Evolutionary conservation across 2,888 invertebrate genomes (phyloP), one percentile per base, ranked within the genome.

Genomic region (Raillietiella orientalis): DNA sequence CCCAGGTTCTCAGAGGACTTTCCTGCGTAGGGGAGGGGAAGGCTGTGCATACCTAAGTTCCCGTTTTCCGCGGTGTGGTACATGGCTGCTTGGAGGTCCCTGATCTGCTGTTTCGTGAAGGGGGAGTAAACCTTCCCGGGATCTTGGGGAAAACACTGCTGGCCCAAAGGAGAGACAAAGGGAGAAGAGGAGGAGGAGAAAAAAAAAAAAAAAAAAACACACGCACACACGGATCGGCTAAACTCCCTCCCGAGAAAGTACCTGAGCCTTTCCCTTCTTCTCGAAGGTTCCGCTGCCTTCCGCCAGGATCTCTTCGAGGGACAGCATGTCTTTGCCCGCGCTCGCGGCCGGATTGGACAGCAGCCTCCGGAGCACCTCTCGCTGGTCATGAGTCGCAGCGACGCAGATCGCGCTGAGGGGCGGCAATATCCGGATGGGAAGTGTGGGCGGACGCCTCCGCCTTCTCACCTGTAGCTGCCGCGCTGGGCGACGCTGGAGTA

Each of bases 21-120:
- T n/a, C n/a, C n/a, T n/a, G n/a, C n/a, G n/a, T n/a, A n/a, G n/a
- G n/a, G n/a, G n/a, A n/a, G n/a, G 11, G 17, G 24, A 21, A 26
- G 24, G 6, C 10, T 14, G 25, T 5, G 24, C 41, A 37, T 41
- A 66, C 67, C 67, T 37, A 79, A 52, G 45, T 77, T 70, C 39
- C 75, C 74, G 42, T 72, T 75, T 46, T 82, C 82, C 0, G 77
- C 71, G 31, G 75, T 74, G 41, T 77, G 77, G 42, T 82, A 84
- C 72, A 84, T 72, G 13, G 82, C 77, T 46, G 82, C 79, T 41
- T 79, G 75, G 29, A 79, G 51, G 22, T 70, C 65, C 36, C 74
- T 65, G 34, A 69, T 63, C 48, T 79, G 75, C 16, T 62, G 57
- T 47, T 77, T 77, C 35, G 61, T 71, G 39, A 72, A n/a, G n/a